Base-by-base conservation (phyloP, 2,888 invertebrate genomes). In the Brachycybe producta region DNA sequence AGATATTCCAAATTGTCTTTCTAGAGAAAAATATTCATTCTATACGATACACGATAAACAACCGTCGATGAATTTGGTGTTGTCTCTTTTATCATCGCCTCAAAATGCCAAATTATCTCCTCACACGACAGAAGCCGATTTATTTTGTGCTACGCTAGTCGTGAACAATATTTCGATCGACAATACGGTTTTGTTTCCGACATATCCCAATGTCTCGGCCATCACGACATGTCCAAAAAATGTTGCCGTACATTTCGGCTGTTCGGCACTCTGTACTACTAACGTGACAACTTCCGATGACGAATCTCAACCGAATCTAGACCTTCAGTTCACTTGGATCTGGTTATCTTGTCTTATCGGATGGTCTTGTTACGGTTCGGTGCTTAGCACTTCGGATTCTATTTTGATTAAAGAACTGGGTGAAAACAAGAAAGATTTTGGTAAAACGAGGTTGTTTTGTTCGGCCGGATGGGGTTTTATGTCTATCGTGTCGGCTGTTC, bases 361-460 rank as follows among this genome's bases (percentile, higher is more conserved):
- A 52, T 90, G 88, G 82, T 69, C 82, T 23, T 81, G 83, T 2
- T 85, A 87, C 75, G 82, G 88, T 0, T 82, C 90, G 0, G 81
- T 84, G 2, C 82, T 88, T 17, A 86, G 84, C 55, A 77, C 92
- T 49, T 83, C 82, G 1, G 92, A 94, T 70, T 82, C 90, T 0
- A 84, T 91, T 54, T 88, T 88, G 63, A 88, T 90, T 65, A 78
- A 82, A 61, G 70, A 84, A 45, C 71, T 92, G 23, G 83, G 81
- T 40, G 76, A 79, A 3, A 74, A 77, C 47, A 76, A 79, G n/a
- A 75, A 79, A 41, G 72, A 76, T 24, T 92, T 86, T 65, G 92
- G 92, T 0, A 77, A 80, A 57, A 91, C 92, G 64, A 74, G 88
- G 38, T 70, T 88, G 53, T 92, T 83, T 79, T 90, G 92, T 0